Conservation (phyloP, 2,888 invertebrate genomes). For the Harpalus rufipes region DNA sequence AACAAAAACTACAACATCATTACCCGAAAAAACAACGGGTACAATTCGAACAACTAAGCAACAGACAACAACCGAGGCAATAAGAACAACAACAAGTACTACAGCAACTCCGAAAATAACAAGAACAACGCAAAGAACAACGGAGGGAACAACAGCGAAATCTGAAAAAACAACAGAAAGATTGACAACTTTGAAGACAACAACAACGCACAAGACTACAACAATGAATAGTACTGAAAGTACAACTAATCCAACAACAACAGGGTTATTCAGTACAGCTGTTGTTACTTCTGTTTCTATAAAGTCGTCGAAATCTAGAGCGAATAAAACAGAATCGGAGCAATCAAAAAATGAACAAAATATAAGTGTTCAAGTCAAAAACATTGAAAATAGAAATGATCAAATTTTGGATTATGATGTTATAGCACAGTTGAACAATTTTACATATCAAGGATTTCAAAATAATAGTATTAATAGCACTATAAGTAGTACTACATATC, state of each 20-base stretch:
- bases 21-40: neutral
- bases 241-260: constrained; percentile 77
- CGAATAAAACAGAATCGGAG: constrained; percentile 32
- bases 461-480: constrained; percentile 33
- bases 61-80: constrained; percentile 24
- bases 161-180: constrained; percentile 68
- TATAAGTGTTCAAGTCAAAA: neutral
- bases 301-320: constrained; percentile 76
- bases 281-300: constrained; percentile 80
- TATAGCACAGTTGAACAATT: constrained; percentile 54
- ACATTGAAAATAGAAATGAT: constrained; percentile 2
- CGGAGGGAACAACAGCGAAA: constrained; percentile 73
- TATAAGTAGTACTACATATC: neutral
- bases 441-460: constrained; percentile 59
- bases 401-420: constrained; percentile 40
- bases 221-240: constrained; percentile 26
- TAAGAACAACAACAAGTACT: constrained; percentile 71
- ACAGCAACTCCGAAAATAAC: constrained; percentile 76
- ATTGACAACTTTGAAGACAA: constrained; percentile 69
- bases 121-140: constrained; percentile 77
- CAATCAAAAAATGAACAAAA: neutral
- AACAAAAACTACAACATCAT: neutral
- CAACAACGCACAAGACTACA: neutral
- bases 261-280: constrained; percentile 79
- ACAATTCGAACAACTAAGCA: neutral